These are phyloP conservation scores for Nannobrachium achirus DNA, from an alignment of 2,113 vertebrate species.

Conservation along the genomic window DNA sequence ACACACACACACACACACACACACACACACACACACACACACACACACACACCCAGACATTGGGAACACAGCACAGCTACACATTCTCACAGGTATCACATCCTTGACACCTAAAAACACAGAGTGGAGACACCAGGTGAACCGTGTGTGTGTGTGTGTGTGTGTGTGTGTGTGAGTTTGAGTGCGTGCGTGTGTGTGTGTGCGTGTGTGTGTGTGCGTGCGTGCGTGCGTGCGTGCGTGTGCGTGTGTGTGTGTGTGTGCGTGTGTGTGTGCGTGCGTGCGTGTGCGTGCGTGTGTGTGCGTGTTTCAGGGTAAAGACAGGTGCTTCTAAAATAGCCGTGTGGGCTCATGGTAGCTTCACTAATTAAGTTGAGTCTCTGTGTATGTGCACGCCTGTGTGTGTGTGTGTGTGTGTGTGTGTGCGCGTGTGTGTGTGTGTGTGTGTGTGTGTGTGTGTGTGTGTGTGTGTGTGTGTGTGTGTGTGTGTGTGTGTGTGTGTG, in stretches of 20 bases:
- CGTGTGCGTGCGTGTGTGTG: conserved; percentile 25
- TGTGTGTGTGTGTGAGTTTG: background rate
- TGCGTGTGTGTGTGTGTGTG: background rate
- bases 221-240: background rate
- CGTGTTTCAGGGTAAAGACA: conserved; percentile 60
- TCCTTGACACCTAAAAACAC: no score
- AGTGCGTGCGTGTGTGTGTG: background rate
- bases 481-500: background rate
- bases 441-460: background rate
- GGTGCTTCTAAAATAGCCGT: conserved; percentile 72
- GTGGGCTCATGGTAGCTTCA: conserved; percentile 68
- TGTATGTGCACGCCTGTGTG: conserved; percentile 52
- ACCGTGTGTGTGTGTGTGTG: conserved; percentile 1
- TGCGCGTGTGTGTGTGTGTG: background rate
- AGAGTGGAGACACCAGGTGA: background rate
- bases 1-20: no score
- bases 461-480: background rate
- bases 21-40: no score
- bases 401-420: conserved; percentile 27
- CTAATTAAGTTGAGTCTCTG: conserved; percentile 77
- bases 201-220: background rate
- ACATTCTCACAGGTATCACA: no score
- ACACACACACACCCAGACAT: no score
- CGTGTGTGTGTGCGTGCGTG: no score
- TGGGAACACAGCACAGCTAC: no score